These are phyloP conservation scores for Eupeodes luniger DNA, from an alignment of 2,888 invertebrate species.

Conservation along the genomic window DNA sequence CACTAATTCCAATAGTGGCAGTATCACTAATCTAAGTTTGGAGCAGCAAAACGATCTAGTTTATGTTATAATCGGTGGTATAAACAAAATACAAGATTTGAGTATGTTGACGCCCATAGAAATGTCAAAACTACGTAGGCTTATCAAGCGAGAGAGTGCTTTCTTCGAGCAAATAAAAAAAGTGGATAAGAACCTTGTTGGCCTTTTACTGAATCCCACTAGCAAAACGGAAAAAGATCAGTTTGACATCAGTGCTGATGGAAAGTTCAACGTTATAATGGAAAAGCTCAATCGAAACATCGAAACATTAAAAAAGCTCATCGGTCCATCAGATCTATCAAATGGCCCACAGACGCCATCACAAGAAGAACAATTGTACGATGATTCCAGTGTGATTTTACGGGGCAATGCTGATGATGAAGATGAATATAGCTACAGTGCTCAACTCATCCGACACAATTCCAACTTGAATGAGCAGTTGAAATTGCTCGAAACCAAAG, in stretches of 20 bases:
- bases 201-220: conserved; percentile 82
- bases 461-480: conserved; percentile 82
- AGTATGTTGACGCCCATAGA: conserved; percentile 79
- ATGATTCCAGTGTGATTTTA: conserved; percentile 56
- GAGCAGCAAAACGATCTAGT: conserved; percentile 72
- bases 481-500: conserved; percentile 81
- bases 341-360: conserved; percentile 9
- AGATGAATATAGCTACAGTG: conserved; percentile 61
- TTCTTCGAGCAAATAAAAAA: conserved; percentile 83
- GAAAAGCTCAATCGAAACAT: conserved; percentile 82
- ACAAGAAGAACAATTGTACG: conserved; percentile 13
- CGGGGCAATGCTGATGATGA: conserved; percentile 54
- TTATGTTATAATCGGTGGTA: conserved; percentile 79
- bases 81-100: conserved; percentile 81
- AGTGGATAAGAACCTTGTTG: conserved; percentile 82
- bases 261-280: conserved; percentile 79
- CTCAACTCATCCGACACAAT: conserved; percentile 81
- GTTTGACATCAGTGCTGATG: conserved; percentile 31
- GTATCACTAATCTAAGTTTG: background rate
- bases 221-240: conserved; percentile 79
- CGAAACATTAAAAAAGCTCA: conserved; percentile 82
- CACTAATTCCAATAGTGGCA: background rate
- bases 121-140: conserved; percentile 79
- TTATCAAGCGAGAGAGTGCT: conserved; percentile 79
- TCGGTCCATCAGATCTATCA: conserved; percentile 77